Evolutionary conservation across 2,113 vertebrate genomes (phyloP).

Genomic region (Syngnathus scovelli): DNA sequence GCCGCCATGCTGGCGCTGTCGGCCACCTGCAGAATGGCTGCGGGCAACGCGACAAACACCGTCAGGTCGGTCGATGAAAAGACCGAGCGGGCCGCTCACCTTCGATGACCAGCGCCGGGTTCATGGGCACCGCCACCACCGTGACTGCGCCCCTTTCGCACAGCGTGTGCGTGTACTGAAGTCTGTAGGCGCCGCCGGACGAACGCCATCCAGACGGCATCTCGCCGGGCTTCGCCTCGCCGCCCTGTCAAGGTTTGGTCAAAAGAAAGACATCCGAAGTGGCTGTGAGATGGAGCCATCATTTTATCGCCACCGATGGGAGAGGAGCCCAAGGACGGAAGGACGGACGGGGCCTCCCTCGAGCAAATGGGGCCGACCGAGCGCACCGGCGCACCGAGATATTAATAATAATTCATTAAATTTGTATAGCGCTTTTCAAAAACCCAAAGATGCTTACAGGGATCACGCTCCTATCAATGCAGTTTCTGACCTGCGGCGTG

Average conservation of each 20-base stretch:
- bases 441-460: no score
- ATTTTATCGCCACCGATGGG: no score
- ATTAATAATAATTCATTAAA: no score
- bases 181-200: slow-evolving; percentile 68
- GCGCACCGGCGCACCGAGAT: no score
- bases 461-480: no score
- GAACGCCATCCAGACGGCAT: slow-evolving; percentile 86
- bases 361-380: no score
- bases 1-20: slow-evolving; percentile 67
- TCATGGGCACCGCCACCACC: slow-evolving; percentile 82
- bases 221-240: slow-evolving; percentile 47
- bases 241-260: slow-evolving; percentile 32
- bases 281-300: no score
- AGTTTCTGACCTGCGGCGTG: slow-evolving; percentile 73
- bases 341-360: no score
- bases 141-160: slow-evolving; percentile 74
- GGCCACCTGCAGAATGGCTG: slow-evolving; percentile 80
- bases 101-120: slow-evolving; percentile 77
- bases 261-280: neutral
- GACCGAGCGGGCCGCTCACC: slow-evolving; percentile 55
- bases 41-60: slow-evolving; percentile 8
- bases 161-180: slow-evolving; percentile 83
- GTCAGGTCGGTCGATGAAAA: neutral
- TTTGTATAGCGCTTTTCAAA: no score
- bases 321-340: no score